These are phyloP conservation scores for Thumatha senex DNA, from an alignment of 2,888 invertebrate genomes.

Conservation along the genomic window DNA sequence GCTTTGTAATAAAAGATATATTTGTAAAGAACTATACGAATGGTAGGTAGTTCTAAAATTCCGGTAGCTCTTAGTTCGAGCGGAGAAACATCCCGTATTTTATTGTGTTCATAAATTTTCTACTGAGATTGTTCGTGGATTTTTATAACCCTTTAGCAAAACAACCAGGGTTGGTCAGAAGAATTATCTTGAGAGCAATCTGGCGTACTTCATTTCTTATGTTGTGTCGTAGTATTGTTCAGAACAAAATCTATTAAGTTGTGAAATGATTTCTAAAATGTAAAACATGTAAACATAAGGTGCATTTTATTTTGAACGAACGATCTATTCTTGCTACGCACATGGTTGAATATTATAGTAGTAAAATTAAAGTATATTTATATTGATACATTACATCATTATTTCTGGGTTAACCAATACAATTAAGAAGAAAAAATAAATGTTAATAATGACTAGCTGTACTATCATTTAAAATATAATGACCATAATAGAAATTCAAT, in stretches of 20 bases:
- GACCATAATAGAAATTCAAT: too few relatives aligned
- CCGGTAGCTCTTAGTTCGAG: constrained; percentile 57
- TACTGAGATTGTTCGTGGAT: constrained; percentile 75
- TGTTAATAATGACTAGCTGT: too few relatives aligned
- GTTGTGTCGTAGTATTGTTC: constrained; percentile 15
- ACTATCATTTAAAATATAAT: too few relatives aligned
- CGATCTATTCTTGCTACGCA: too few relatives aligned
- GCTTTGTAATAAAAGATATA: constrained; percentile 38
- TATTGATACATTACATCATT: too few relatives aligned
- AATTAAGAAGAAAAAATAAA: too few relatives aligned
- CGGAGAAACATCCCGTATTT: constrained; percentile 74
- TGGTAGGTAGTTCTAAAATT: constrained; percentile 35
- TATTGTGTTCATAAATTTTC: constrained; percentile 80
- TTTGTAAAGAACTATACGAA: constrained; percentile 37
- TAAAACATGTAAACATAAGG: too few relatives aligned
- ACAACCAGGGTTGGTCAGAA: constrained; percentile 18
- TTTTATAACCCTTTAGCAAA: constrained; percentile 62
- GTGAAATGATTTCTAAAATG: too few relatives aligned
- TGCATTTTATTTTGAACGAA: too few relatives aligned
- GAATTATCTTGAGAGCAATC: constrained; percentile 40
- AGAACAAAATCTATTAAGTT: not conserved
- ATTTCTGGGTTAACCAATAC: too few relatives aligned
- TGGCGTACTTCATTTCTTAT: constrained; percentile 21
- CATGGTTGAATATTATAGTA: too few relatives aligned
- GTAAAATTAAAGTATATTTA: too few relatives aligned